Percentiles rank a stretch among this genome's conserved stretches.
phyloP scores from a whole-genome alignment of 2,797 vertebrate genomes.

The Austrolebias charrua region DNA sequence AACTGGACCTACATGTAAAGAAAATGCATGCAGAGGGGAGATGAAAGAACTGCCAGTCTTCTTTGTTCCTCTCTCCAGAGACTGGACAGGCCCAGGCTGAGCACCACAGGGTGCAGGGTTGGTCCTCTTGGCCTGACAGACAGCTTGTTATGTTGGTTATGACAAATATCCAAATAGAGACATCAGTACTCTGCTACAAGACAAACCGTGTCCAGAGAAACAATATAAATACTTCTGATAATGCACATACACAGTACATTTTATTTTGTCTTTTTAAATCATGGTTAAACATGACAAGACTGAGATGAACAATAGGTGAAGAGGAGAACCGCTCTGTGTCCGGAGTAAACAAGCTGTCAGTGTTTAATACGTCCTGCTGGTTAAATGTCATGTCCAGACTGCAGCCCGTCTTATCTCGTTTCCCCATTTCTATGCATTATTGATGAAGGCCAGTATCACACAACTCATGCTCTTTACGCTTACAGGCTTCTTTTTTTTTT shows the following conservation, averaged over 20 bases:
- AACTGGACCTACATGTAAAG: conserved; percentile 15
- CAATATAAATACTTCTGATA: not conserved
- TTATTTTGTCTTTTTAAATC: not conserved
- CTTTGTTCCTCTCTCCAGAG: conserved; percentile 52
- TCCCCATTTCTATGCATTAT: conserved; percentile 77
- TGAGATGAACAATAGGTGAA: conserved; percentile 18
- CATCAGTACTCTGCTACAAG: conserved; percentile 8
- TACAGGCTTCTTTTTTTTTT: conserved; percentile 24
- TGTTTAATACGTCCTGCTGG: conserved; percentile 59
- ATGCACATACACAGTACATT: not conserved
- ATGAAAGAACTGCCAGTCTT: conserved; percentile 59
- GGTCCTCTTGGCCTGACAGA: conserved; percentile 34
- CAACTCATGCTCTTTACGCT: conserved; percentile 41
- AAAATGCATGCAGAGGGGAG: conserved; percentile 18
- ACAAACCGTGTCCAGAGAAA: not conserved
- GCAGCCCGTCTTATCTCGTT: conserved; percentile 74
- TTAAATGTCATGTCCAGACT: conserved; percentile 76
- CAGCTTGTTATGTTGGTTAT: conserved; percentile 32
- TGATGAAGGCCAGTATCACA: conserved; percentile 68
- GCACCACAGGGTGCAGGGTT: conserved; percentile 38
- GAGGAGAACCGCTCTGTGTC: conserved; percentile 19
- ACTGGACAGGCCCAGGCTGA: conserved; percentile 37
- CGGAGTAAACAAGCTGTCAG: conserved; percentile 37
- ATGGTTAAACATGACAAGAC: conserved; percentile 6
- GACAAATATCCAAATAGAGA: conserved; percentile 34